Evolutionary conservation across 2,113 vertebrate genomes (phyloP).

Genomic region (Lepus americanus): DNA sequence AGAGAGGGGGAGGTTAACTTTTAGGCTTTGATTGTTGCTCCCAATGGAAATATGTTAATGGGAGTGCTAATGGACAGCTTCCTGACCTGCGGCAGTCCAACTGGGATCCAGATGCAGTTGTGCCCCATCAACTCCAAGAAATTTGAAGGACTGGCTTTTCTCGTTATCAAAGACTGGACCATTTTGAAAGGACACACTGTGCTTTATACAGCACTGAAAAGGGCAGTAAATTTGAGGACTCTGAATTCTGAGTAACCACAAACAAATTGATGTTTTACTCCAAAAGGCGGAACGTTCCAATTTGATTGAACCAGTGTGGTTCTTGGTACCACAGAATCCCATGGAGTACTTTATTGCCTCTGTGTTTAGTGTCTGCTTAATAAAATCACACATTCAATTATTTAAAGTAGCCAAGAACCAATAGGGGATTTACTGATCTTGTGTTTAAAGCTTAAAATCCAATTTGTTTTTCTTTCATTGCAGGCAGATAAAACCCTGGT

Average conservation of each 20-base stretch:
- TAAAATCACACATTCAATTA: slow-evolving; percentile 74
- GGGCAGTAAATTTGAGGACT: slow-evolving; percentile 17
- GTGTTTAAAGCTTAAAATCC: slow-evolving; percentile 74
- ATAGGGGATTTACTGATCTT: slow-evolving; percentile 65
- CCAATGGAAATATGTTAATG: neutral
- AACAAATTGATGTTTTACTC: slow-evolving; percentile 56
- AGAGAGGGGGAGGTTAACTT: neutral
- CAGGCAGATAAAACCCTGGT: slow-evolving; percentile 55
- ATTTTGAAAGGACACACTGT: neutral
- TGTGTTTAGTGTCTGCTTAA: slow-evolving; percentile 75
- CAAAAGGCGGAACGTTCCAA: slow-evolving; percentile 47
- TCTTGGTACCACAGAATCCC: slow-evolving; percentile 28
- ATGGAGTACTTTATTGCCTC: slow-evolving; percentile 50
- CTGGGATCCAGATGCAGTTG: neutral
- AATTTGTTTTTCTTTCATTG: slow-evolving; percentile 70
- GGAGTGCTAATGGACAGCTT: neutral
- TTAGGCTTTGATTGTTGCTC: neutral
- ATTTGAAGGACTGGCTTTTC: neutral
- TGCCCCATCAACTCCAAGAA: neutral
- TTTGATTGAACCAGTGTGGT: slow-evolving; percentile 65
- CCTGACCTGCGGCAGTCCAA: neutral
- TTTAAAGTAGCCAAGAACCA: slow-evolving; percentile 66
- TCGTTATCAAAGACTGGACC: neutral
- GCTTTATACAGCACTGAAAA: neutral
- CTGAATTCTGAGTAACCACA: slow-evolving; percentile 27